Base-by-base conservation (phyloP, 2,888 invertebrate genomes). In the Caenorhabditis panamensis region DNA sequence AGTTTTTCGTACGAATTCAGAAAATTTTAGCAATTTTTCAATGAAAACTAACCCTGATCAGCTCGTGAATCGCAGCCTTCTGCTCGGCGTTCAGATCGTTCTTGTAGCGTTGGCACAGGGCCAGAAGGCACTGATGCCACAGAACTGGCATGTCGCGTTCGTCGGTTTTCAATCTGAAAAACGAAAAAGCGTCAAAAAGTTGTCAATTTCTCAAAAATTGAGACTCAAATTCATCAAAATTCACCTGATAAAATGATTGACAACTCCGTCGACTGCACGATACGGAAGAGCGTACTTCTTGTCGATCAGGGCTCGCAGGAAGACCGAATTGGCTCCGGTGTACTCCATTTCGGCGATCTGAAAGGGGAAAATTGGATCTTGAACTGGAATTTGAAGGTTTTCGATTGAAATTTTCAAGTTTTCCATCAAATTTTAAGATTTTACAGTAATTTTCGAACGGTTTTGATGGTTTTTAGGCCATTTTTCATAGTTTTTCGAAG, bases 341-440 rank as follows among this genome's bases (percentile, higher is more conserved):
- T 97, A 97, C 88, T 95, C 96, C 97, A 98, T 97, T 93, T 97
- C 96, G 51, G 97, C 96, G 75, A 99, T 95, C 93, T 96, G 96
- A 31, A 97, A 92, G 18, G 2, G 41, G 41, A 13, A 13, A 41
- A 41, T 47, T 47, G n/a, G 47, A 18, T 18, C 3, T 18, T 18
- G 3, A 2, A n/a, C 18, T 3, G 18, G 11, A 18, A 41, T 11
- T 9, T 41, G 8, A 9, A 16, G 13, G n/a, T n/a, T n/a, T n/a
- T n/a, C n/a, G 31, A 4, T 31, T 31, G 31, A 31, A 31, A 6
- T 31, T 31, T 31, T 31, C 9, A 31, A 31, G 9, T 31, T 13
- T 16, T 41, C 41, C n/a, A n/a, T n/a, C n/a, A n/a, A n/a, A n/a
- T n/a, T n/a, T n/a, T n/a, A n/a, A n/a, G n/a, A n/a, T n/a, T n/a